Base-by-base conservation (phyloP, 1,140 invertebrate species). In the Hyles euphorbiae region DNA sequence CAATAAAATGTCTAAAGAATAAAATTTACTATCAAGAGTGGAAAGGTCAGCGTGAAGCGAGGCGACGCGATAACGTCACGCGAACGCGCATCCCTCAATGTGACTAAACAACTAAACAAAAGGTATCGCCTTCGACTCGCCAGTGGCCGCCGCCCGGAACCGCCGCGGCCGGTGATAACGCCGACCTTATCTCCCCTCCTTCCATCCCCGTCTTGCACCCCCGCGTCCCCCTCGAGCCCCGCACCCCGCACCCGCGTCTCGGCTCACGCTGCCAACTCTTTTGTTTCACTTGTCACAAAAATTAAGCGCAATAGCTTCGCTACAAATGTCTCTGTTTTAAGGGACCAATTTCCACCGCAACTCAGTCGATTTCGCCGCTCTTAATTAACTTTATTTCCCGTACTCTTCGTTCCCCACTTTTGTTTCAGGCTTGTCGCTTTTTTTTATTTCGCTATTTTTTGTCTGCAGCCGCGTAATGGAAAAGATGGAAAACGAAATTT, bases 351-450 rank as follows among this genome's bases (percentile, higher is more conserved):
- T 88, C 81, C 83, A 88, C 85, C 82, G 83, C 85, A 87, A 83
- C 85, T 86, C 83, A 88, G 85, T 86, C 85, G 83, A 88, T 88
- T 88, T 85, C 81, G 83, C 83, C 74, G 81, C 85, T 87, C 82
- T 88, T 88, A 88, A 88, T 88, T 88, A 88, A 88, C 85, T 88
- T 88, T 88, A 88, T 88, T 88, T 88, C 85, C 85, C 83, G 81
- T 85, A 84, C 82, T 84, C 83, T 81, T 76, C 83, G 72, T 76
- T 81, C 72, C 72, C 74, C 72, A 81, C 79, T 87, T 85, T 88
- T 83, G 78, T 87, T 88, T 88, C 85, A 69, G 76, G 59, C 62
- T 82, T 82, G 76, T 83, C 70, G 78, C 77, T 49, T 57, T 83
- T 70, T 77, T 74, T 86, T 87, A 76, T 84, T 84, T 84, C 71